These are phyloP conservation scores for Drosophila micromelanica DNA, from an alignment of 1,140 invertebrate genomes.

Conservation along the genomic window DNA sequence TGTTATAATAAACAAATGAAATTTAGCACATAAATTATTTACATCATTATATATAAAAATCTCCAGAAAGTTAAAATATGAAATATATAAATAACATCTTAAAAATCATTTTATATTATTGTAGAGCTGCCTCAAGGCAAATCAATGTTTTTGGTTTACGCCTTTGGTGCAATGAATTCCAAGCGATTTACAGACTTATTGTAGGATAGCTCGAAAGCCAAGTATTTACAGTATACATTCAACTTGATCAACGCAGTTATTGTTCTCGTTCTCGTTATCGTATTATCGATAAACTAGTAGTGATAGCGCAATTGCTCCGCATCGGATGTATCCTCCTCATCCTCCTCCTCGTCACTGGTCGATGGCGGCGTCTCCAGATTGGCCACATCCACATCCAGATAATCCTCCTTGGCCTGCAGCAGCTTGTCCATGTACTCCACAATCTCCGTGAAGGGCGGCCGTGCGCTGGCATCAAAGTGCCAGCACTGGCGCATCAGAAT, in stretches of 20 bases:
- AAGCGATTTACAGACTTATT: slow-evolving; percentile 61
- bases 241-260: slow-evolving; percentile 2
- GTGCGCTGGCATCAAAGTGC: slow-evolving; percentile 93
- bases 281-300: slow-evolving; percentile 33
- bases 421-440: slow-evolving; percentile 95
- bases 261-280: neutral
- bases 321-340: slow-evolving; percentile 84
- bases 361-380: slow-evolving; percentile 93
- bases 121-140: slow-evolving; percentile 3
- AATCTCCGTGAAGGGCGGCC: slow-evolving; percentile 94
- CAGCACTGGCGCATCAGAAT: slow-evolving; percentile 97
- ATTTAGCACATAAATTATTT: neutral
- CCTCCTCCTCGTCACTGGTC: slow-evolving; percentile 88
- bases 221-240: slow-evolving; percentile 43
- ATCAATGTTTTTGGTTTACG: slow-evolving; percentile 54
- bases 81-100: neutral
- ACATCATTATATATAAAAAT: slow-evolving; percentile 13
- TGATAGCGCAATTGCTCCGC: slow-evolving; percentile 67
- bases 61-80: neutral
- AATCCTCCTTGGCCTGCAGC: slow-evolving; percentile 94
- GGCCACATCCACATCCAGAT: slow-evolving; percentile 94
- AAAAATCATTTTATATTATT: neutral
- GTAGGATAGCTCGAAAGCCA: slow-evolving; percentile 17
- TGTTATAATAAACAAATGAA: neutral
- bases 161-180: slow-evolving; percentile 64